Base-by-base conservation (phyloP, 2,113 vertebrate genomes). In the Anseranas semipalmata region DNA sequence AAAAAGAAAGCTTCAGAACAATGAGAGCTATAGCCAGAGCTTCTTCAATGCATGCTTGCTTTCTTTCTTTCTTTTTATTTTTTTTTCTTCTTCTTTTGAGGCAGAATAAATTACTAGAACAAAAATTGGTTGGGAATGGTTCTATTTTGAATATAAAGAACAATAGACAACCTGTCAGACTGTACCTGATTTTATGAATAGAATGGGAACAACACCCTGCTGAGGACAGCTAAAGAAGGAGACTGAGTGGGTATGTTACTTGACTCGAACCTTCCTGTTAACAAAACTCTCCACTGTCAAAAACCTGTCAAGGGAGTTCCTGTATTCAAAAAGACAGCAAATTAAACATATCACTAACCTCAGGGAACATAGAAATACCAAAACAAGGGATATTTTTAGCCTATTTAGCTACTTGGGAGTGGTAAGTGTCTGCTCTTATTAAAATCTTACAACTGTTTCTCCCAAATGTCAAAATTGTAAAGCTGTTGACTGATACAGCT, bases 281-380 rank as follows among this genome's bases (percentile, higher is more conserved):
- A 89, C 70, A 89, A 85, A 91, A 93, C 37, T 91, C 85, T 93
- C 48, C 72, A 83, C 75, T 85, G 85, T 95, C 92, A 96, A 96
- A 93, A 95, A 90, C n/a, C 87, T 92, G 45, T 93, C 96, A 96
- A 86, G 90, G 66, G 87, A 97, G 82, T 96, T 97, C 93, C 90
- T 97, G 80, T 89, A 96, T 96, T 95, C 82, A 96, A 96, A 96
- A 17, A 7, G 93, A 96, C 89, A 96, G 94, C 67, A 97, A 95
- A 94, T 97, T 96, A 97, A 97, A 97, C 96, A 97, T 97, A 97
- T 95, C 92, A 78, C 77, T 93, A 87, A 91, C 83, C 68, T 91
- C 59, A 89, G 74, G 79, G 90, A 96, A 85, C 85, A 73, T 43
- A 96, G 84, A 66, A 94, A 91, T 92, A 97, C 63, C 96, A 97